Base-by-base conservation (phyloP, 2,113 vertebrate genomes). In the Lepus americanus region DNA sequence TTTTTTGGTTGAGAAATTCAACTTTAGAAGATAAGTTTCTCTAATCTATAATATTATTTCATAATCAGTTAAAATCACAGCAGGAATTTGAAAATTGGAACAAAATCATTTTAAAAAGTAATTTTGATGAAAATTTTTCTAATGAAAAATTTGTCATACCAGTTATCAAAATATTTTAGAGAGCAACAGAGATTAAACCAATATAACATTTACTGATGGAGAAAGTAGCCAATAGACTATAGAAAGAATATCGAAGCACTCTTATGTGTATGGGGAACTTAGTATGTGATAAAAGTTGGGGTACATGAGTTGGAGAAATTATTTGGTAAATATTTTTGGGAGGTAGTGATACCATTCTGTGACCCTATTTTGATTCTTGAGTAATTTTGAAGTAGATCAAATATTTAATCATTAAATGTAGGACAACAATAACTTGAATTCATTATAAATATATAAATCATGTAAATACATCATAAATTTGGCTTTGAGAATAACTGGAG, bases 41-140 rank as follows among this genome's bases (percentile, higher is more conserved):
- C 74, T 93, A 61, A n/a, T 86, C 44, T 49, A 17, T 73, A 80
- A 36, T 59, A 17, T 4, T n/a, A 73, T 44, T 53, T 27, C 66
- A 85, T 69, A 67, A 39, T 6, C 44, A 73, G 61, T 51, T 85
- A 93, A 67, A 59, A 74, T 73, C 33, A 59, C 6, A 72, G 49
- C 3, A 64, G 10, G 22, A 85, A 49, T 89, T 66, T 55, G 61
- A 29, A 9, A n/a, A 66, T 74, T 73, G 5, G 33, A 27, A 12
- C 14, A 74, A 36, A 80, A 31, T 80, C 85, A 80, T 89, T 86
- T 74, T 16, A 80, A 89, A 92, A 80, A 61, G 55, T 84, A 79
- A 92, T 59, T 55, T 66, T 6, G 55, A 66, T 85, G 29, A 72
- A 74, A 44, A 44, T 44, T 44, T 44, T 44, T 44, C 1, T 87